These are phyloP conservation scores for Campylomormyrus numenius DNA, from an alignment of 2,113 vertebrate species.

Conservation along the genomic window DNA sequence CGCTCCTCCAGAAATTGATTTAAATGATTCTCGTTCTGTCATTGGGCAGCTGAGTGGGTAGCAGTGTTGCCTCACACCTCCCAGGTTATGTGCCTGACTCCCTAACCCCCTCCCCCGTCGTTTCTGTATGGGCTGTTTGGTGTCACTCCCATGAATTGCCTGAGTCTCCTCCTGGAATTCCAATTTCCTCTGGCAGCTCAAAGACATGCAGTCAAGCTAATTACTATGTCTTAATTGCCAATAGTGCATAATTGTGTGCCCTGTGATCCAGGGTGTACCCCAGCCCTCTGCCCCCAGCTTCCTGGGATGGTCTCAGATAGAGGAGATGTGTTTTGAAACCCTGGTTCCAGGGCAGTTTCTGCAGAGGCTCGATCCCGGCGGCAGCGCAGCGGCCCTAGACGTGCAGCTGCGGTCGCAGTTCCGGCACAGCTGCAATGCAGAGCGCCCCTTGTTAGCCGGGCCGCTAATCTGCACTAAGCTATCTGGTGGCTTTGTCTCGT, in stretches of 20 bases:
- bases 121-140: not conserved
- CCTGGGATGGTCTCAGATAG: not conserved
- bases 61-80: not conserved
- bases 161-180: not conserved
- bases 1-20: not conserved
- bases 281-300: not conserved
- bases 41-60: not conserved
- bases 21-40: not conserved
- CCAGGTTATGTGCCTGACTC: not conserved
- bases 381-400: not conserved
- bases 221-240: not conserved
- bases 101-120: not conserved
- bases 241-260: not conserved
- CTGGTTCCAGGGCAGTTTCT: not conserved
- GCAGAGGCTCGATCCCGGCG: not conserved
- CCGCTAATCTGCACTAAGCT: slow-evolving; percentile 6
- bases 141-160: not conserved
- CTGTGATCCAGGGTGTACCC: not conserved
- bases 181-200: not conserved
- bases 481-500: slow-evolving; percentile 1
- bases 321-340: not conserved
- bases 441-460: not conserved
- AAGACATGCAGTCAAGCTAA: not conserved
- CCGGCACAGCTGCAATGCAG: slow-evolving; percentile 18
- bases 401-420: not conserved